Evolutionary conservation across 2,113 vertebrate species (phyloP).

Genomic region (Periophthalmus modestus): DNA sequence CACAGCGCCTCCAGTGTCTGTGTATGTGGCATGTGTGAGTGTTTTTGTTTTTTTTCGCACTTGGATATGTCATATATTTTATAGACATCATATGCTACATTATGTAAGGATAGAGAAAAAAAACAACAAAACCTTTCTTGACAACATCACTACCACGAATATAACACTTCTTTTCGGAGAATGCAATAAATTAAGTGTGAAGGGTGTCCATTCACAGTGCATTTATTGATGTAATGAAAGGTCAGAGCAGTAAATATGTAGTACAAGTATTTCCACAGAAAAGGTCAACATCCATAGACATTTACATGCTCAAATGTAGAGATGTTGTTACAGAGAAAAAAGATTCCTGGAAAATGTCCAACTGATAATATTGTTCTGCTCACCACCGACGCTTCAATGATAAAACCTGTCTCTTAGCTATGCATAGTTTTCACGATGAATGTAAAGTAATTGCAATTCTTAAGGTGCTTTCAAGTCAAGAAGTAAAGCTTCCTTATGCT

Average conservation of each 20-base stretch:
- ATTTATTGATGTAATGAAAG: conserved; percentile 1
- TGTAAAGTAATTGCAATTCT: conserved; percentile 58
- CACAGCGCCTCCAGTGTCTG: too few species aligned
- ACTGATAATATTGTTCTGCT: conserved; percentile 43
- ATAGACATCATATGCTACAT: not conserved
- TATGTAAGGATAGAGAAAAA: too few species aligned
- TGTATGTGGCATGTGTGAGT: too few species aligned
- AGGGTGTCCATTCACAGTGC: not conserved
- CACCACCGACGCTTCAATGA: conserved; percentile 1
- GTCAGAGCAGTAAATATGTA: not conserved
- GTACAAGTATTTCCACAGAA: not conserved
- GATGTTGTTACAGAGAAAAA: conserved; percentile 51
- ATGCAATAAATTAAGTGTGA: not conserved
- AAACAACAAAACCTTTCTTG: too few species aligned
- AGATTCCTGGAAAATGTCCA: conserved; percentile 30
- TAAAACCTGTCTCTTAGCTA: conserved; percentile 15
- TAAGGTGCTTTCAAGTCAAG: conserved; percentile 50
- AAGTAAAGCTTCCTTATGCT: conserved; percentile 37
- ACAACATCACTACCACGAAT: not conserved
- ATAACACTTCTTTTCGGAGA: not conserved
- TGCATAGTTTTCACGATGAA: conserved; percentile 50
- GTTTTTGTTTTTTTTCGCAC: too few species aligned
- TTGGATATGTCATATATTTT: not conserved
- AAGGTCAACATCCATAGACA: conserved; percentile 23
- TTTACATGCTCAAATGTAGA: conserved; percentile 44